Evolutionary conservation across 2,113 vertebrate species (phyloP), one percentile per base, ranked within the genome.

Genomic region (Orcinus orca): DNA sequence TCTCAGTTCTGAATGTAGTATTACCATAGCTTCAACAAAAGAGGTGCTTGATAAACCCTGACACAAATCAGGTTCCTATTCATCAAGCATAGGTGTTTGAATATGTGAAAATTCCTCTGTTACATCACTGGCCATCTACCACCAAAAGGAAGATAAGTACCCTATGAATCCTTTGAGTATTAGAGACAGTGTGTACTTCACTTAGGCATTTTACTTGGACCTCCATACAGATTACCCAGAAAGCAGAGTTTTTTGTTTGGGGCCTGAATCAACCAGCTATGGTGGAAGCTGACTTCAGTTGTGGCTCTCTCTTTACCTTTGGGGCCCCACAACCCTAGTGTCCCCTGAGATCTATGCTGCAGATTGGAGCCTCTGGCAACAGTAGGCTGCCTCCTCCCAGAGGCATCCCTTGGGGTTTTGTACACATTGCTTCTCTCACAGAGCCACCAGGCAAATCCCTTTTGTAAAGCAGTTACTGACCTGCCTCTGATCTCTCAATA

Each of bases 41-140:
- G 3, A 20, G 12, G 2, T 7, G 15, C 1, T 11, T 3, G 3
- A 25, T 55, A 65, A 50, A n/a, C 5, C 1, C 17, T 15, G 0
- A 36, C 23, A 36, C 26, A 77, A 73, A 26, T 73, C 70, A 85
- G 7, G 2, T 38, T 62, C 13, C 53, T 88, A 9, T 0, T 88
- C n/a, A 81, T 11, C 25, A 92, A 88, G 11, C 15, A n/a, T 0
- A 55, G 11, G 60, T 31, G 79, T 70, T 41, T 2, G 7, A 71
- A 33, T 29, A 67, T 55, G 3, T 58, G 50, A 50, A 11, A 58
- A 21, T 25, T 65, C 17, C 18, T 58, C 12, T 87, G 4, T 68
- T 74, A 13, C 44, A 5, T 29, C 12, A 1, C n/a, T 95, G 53
- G 53, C 0, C 2, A 3, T 79, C 11, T 8, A 15, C 1, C 41